A percentile compares a stretch with the other conserved stretches of the same genome.
Conservation (phyloP, 2,113 vertebrate genomes). For the Zootoca vivipara region DNA sequence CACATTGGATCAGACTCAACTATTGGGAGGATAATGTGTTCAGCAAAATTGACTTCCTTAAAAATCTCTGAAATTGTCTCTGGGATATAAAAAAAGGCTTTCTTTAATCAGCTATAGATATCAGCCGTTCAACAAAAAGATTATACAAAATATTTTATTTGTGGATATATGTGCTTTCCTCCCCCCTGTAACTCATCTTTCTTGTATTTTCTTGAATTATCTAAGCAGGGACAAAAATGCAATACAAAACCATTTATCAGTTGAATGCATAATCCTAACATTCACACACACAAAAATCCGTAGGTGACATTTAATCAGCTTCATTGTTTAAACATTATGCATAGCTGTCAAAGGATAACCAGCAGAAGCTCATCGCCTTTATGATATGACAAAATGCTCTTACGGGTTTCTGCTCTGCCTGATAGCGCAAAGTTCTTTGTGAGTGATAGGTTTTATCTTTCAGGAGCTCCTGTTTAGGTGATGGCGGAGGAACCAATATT, state of each 20-base stretch:
- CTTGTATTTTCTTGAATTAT: neutral
- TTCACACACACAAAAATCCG: neutral
- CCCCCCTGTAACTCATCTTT: neutral
- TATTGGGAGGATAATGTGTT: too few relatives aligned
- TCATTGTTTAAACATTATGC: constrained; percentile 46
- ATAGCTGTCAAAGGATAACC: constrained; percentile 35
- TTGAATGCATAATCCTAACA: constrained; percentile 15
- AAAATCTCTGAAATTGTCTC: too few relatives aligned
- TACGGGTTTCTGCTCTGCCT: constrained; percentile 7
- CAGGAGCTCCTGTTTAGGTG: neutral
- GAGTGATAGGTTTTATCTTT: constrained; percentile 8
- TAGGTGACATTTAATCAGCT: constrained; percentile 34
- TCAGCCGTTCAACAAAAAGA: neutral
- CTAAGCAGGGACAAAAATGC: neutral
- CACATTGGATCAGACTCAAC: too few relatives aligned
- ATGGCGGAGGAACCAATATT: neutral
- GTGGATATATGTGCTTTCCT: neutral
- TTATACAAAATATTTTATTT: neutral
- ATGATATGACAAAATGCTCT: constrained; percentile 6
- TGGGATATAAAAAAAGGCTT: neutral
- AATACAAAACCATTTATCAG: constrained; percentile 12
- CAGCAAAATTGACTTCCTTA: neutral
- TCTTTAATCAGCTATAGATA: neutral
- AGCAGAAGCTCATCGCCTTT: constrained; percentile 20
- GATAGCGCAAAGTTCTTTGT: neutral